Conservation (phyloP, 53 echinoderm and acorn worm species). For the Actinopyga echinites region DNA sequence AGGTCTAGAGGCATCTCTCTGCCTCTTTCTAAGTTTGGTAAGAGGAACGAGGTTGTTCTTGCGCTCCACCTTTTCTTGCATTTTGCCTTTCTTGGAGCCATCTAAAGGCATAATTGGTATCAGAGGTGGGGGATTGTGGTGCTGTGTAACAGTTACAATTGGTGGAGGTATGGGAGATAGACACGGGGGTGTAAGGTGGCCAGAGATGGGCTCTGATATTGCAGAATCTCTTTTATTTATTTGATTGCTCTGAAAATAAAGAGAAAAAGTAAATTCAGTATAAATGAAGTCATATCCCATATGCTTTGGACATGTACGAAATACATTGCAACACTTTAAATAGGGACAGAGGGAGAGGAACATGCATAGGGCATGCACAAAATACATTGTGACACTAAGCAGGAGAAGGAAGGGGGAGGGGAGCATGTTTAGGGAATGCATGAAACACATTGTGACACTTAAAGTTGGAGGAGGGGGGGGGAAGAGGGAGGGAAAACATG, state of each 20-base stretch:
- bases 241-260: neutral
- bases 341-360: too few relatives aligned
- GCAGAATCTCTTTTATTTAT: neutral
- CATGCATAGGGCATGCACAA: too few relatives aligned
- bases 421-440: too few relatives aligned
- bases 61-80: neutral
- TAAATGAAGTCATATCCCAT: too few relatives aligned
- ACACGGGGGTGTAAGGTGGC: slow-evolving; percentile 65
- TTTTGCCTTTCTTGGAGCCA: slow-evolving; percentile 21
- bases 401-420: too few relatives aligned
- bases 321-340: too few relatives aligned
- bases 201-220: neutral
- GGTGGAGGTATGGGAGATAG: slow-evolving; percentile 90
- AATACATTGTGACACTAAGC: too few relatives aligned
- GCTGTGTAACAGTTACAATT: slow-evolving; percentile 70
- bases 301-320: too few relatives aligned
- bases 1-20: slow-evolving; percentile 62
- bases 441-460: too few relatives aligned
- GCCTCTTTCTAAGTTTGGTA: slow-evolving; percentile 27
- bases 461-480: too few relatives aligned
- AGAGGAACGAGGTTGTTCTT: neutral
- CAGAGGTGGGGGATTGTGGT: slow-evolving; percentile 84
- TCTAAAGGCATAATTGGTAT: slow-evolving; percentile 83
- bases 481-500: too few relatives aligned
- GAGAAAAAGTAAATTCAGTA: neutral